Evolutionary conservation across 2,113 vertebrate species (phyloP), one percentile per base, ranked within the genome.

Genomic region (Heterocephalus glaber): DNA sequence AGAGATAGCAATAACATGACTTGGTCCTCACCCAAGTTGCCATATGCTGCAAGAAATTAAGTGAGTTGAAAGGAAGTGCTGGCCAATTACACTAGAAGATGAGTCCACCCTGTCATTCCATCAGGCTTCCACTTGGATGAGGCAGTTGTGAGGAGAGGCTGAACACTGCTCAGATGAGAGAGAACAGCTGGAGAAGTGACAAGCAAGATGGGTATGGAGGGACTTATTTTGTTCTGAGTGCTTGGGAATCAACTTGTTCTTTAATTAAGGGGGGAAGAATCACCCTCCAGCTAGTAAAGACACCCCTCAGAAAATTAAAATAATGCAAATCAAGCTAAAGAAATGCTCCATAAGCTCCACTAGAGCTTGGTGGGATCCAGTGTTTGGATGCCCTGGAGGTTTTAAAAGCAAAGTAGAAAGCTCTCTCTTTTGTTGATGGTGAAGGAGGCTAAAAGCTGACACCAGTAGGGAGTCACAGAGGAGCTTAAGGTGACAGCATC

Each of bases 401-500:
- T 97, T 97, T 96, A 90, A 96, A 82, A 97, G 65, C 92, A 98
- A 97, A 97, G 93, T 95, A 95, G 95, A 97, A 66, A 97, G 97
- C 92, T 41, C 54, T 94, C 41, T 80, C 65, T 97, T 93, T 96
- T 97, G 95, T 96, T 96, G 96, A 81, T 79, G 82, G 80, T 81
- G 96, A 66, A 97, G 95, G 90, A 82, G 92, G 97, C 96, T 92
- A 96, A 97, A 97, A 54, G 56, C 80, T 77, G 90, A 79, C 89
- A 95, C 77, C 93, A 44, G 81, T 28, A 52, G 97, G 97, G 97
- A 97, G 97, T 97, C 95, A 63, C 11, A 19, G 92, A 98, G 80
- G 95, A 58, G 49, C 49, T 95, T 90, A 88, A 49, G 4, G 97
- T 93, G 97, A 97, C 94, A 96, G 97, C 80, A 93, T 96, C 89